Base-by-base conservation (phyloP, 2,888 invertebrate species). In the Thymelicus sylvestris region DNA sequence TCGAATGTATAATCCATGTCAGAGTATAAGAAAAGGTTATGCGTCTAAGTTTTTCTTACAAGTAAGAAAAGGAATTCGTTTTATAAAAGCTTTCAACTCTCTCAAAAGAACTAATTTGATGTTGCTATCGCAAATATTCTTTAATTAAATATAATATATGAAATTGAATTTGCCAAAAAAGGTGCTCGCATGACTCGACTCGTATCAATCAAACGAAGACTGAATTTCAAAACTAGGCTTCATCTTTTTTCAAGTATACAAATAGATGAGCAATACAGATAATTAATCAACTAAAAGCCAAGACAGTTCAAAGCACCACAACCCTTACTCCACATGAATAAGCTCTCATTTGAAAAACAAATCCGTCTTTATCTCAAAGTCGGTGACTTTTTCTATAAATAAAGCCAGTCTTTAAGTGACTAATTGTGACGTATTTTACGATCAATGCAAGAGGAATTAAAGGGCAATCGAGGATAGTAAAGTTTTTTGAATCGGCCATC, bases 341-440 rank as follows among this genome's bases (percentile, higher is more conserved):
- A 82, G 78, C 73, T 83, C 84, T 82, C 84, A 86, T 88, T 89
- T 86, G 84, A 82, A 82, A 88, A 85, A 80, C 81, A 88, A 86
- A 81, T 82, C 83, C 81, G 75, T 74, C 81, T 81, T 80, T 82
- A 85, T 79, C 80, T 84, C 82, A 80, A 76, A 80, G 76, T 75
- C 73, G 76, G 75, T 73, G 75, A 74, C 76, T 87, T 87, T 89
- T 86, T 81, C 79, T 84, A 85, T 82, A 86, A 85, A 87, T 86
- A 86, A 88, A 85, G 77, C 81, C 77, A 80, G 83, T 82, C 84
- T 86, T 85, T 84, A 82, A 80, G 83, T 84, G 89, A 91, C 90
- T 92, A 92, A 92, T 92, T 92, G 91, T 88, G 87, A 86, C 84
- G 87, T 89, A 88, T 86, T 90, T 91, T 91, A 92, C 88, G 90